These are phyloP conservation scores for Nestor notabilis DNA, from an alignment of 2,113 vertebrate species.

Conservation along the genomic window DNA sequence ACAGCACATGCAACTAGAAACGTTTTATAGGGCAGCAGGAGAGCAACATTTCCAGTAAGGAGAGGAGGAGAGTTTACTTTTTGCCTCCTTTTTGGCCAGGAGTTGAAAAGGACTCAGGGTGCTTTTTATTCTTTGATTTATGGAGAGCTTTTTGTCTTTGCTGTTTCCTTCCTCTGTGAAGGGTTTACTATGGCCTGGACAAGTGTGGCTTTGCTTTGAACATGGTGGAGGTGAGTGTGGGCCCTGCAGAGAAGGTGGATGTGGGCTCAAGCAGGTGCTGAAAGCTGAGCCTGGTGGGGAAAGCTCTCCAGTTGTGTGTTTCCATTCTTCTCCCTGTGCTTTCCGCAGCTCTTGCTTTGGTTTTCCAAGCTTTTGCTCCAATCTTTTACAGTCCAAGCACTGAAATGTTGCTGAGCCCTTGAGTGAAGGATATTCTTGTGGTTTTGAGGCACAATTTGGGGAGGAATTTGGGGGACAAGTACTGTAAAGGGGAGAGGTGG, in stretches of 20 bases:
- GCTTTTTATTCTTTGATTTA: background rate
- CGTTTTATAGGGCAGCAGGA: background rate
- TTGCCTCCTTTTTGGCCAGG: background rate
- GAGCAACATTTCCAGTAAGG: slow-evolving; percentile 49
- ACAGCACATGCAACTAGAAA: background rate
- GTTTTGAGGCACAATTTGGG: background rate
- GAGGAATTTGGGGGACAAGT: background rate
- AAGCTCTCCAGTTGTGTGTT: background rate
- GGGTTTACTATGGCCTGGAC: background rate
- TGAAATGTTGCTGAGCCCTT: background rate
- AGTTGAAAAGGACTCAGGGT: background rate
- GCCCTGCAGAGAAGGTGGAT: background rate
- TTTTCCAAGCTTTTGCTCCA: background rate
- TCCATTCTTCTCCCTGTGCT: background rate
- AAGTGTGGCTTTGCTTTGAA: background rate
- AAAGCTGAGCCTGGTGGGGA: background rate
- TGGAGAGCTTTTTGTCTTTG: background rate
- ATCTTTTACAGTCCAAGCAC: background rate
- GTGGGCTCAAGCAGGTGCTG: background rate
- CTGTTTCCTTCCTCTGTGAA: background rate
- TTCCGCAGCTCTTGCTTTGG: background rate
- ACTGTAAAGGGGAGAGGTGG: background rate
- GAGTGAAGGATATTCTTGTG: background rate
- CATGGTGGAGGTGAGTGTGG: background rate
- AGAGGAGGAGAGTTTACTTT: slow-evolving; percentile 2